These are phyloP conservation scores for Intellagama lesueurii DNA, from an alignment of 2,797 vertebrate species.

Conservation along the genomic window DNA sequence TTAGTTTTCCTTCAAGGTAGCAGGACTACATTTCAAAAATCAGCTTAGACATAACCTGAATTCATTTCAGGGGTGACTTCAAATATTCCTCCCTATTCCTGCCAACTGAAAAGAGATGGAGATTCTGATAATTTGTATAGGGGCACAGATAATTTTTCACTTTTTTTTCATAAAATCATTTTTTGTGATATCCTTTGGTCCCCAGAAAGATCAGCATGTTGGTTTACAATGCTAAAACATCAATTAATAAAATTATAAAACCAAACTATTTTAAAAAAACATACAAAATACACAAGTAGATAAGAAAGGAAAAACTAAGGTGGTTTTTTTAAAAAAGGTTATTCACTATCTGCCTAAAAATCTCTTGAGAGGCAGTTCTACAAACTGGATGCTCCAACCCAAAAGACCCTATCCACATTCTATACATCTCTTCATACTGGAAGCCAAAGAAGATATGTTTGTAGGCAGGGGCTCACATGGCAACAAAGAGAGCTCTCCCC, in stretches of 20 bases:
- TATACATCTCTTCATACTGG: not conserved
- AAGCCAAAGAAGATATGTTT: not conserved
- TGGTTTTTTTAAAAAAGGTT: not conserved
- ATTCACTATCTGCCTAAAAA: not conserved
- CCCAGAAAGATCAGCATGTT: not conserved
- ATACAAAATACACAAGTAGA: not conserved
- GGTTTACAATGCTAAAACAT: not conserved
- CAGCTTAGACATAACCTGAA: not conserved
- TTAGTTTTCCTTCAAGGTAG: not conserved
- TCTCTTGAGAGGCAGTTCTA: not conserved
- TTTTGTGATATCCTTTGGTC: not conserved
- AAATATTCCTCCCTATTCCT: not conserved
- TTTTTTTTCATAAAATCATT: not conserved
- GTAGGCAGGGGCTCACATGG: not conserved
- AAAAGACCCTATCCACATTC: not conserved
- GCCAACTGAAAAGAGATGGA: not conserved
- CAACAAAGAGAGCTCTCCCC: not conserved
- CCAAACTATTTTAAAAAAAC: not conserved
- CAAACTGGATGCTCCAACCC: not conserved
- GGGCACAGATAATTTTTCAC: too few species aligned
- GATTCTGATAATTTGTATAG: not conserved
- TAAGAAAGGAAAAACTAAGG: not conserved
- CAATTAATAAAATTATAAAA: not conserved
- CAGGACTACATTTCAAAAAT: not conserved
- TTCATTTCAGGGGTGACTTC: not conserved